Base-by-base conservation (phyloP, 2,113 vertebrate species). In the Lepus timidus region DNA sequence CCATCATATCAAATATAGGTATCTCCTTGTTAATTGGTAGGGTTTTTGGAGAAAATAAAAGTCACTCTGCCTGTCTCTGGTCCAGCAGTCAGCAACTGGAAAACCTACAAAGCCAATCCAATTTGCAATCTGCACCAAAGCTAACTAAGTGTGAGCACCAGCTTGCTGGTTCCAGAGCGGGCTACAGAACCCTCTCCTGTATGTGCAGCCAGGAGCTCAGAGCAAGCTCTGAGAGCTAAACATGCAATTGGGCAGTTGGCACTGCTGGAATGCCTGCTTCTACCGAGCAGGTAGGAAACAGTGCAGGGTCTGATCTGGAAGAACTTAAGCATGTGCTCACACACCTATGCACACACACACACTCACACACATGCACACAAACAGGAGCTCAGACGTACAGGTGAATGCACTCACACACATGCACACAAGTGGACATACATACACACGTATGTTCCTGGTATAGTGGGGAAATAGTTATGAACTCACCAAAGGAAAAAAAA, bases 61-160 rank as follows among this genome's bases (percentile, higher is more conserved):
- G n/a, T 70, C 52, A 61, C 11, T 39, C 27, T 23, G 6, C 9
- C 52, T 95, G 23, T 14, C 70, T 95, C 36, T 22, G 5, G 55
- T 33, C 36, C 75, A 88, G 31, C 55, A 68, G 25, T 36, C 27
- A 81, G 36, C 51, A 85, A 55, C 61, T 93, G 33, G 49, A 51
- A 1, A 91, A 1, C 25, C n/a, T 8, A 79, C 8, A 80, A 3
- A 73, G 73, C 6, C 73, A 84, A 27, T 12, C 8, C 55, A 67
- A 65, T 58, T 89, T 87, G 23, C 11, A 55, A 84, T 61, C 65
- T 65, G 94, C 73, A 75, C 84, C 52, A 89, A 70, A 87, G 62
- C 58, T 91, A 81, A 95, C 73, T 22, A 71, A 81, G 23, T 39
- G 9, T 5, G 36, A 51, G 78, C 0, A 0, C 39, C 61, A 89